phyloP scores from a whole-genome alignment of 2,113 vertebrate species.

The Felis chaus region DNA sequence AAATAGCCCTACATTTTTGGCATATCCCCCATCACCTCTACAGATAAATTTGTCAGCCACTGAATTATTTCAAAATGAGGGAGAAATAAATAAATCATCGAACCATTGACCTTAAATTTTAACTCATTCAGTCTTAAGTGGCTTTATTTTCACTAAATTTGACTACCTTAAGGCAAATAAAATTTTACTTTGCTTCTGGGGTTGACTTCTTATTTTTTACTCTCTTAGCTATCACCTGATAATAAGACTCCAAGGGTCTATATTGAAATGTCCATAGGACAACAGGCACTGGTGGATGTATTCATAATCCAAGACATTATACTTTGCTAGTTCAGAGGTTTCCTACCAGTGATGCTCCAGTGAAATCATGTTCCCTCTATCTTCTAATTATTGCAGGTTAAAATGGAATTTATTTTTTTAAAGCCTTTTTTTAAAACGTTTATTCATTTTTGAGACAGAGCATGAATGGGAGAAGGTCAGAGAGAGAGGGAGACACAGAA shows the following conservation, averaged over 20 bases:
- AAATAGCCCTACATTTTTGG: neutral
- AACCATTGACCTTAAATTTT: neutral
- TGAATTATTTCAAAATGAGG: conserved; percentile 14
- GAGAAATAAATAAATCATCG: neutral
- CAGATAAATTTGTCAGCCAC: neutral
- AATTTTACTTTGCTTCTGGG: neutral
- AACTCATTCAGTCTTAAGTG: neutral
- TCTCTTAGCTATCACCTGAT: neutral
- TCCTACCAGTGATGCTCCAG: neutral
- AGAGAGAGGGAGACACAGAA: no score
- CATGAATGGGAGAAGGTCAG: no score
- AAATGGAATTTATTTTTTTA: neutral
- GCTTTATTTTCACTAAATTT: neutral
- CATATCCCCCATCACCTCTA: neutral
- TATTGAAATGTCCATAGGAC: neutral
- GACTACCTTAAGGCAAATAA: neutral
- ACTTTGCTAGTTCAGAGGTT: neutral
- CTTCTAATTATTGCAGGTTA: neutral
- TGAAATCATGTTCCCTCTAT: neutral
- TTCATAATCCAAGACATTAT: neutral
- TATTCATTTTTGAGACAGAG: no score
- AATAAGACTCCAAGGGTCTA: neutral
- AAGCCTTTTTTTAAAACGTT: no score
- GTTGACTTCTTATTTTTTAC: neutral
- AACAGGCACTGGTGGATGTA: neutral